Base-by-base conservation (phyloP, 2,113 vertebrate species). In the Taxidea taxus region DNA sequence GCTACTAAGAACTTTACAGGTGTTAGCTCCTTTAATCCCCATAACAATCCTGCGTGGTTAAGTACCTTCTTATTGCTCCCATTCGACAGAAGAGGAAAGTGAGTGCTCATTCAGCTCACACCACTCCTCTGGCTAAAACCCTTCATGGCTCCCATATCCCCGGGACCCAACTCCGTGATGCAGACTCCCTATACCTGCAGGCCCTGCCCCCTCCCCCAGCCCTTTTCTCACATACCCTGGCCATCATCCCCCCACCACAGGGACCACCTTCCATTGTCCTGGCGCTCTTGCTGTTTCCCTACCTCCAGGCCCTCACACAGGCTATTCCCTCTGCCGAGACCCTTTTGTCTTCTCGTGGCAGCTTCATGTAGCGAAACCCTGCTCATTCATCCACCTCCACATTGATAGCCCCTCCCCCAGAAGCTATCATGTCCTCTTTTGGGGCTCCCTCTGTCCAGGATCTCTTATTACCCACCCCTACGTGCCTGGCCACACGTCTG, bases 221-320 rank as follows among this genome's bases (percentile, higher is more conserved):
- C 23, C 13, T 29, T 31, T 42, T 21, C 39, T 37, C 77, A 31
- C 6, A 20, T 0, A 54, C 0, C 11, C 21, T 2, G 0, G 7
- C 21, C 21, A 25, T 64, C 8, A 20, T 23, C 1, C 23, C 16
- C 62, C 16, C 8, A 10, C 68, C 31, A 14, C 29, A 6, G 14
- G 8, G 34, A 31, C n/a, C 58, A 29, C 21, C 34, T 23, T n/a
- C 21, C 0, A 16, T 58, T 14, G n/a, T 68, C 39, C n/a, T 0
- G 14, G 25, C 34, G 16, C 0, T 4, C 23, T 49, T 12, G 4
- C 58, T 2, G 9, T 20, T 2, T 25, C 75, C 75, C 75, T 51
- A 21, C 58, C 20, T 75, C 66, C 49, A 70, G 47, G 72, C 29
- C 13, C 66, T 23, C 4, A 39, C 31, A 31, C 1, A 6, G 44